A percentile compares a stretch with the other conserved stretches of the same genome.
These are phyloP conservation scores for Bubo bubo DNA, from an alignment of 2,113 vertebrate species.

Conservation along the genomic window DNA sequence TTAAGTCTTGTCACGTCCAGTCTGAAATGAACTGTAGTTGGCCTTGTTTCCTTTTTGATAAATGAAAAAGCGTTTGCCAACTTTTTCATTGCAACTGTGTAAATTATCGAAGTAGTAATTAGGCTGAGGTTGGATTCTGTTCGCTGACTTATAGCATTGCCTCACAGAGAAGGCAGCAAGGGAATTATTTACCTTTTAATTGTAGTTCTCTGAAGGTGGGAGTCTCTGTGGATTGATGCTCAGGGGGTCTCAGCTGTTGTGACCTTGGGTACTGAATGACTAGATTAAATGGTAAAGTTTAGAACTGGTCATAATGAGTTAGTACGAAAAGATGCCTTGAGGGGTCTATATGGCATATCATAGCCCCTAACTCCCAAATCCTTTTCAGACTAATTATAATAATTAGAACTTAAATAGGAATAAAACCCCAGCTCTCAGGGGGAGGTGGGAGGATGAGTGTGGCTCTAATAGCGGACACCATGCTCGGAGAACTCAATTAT, in stretches of 20 bases:
- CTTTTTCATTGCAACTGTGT: background rate
- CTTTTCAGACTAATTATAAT: constrained; percentile 62
- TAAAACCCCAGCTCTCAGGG: constrained; percentile 54
- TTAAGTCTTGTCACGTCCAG: background rate
- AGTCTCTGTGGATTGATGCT: constrained; percentile 53
- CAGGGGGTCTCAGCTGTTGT: constrained; percentile 43
- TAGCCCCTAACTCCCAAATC: constrained; percentile 71
- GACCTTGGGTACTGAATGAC: constrained; percentile 45
- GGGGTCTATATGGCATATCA: constrained; percentile 53
- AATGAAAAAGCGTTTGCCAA: background rate
- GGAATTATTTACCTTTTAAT: constrained; percentile 76
- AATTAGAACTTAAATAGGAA: constrained; percentile 64
- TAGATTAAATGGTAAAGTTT: constrained; percentile 46
- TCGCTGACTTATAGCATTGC: constrained; percentile 56
- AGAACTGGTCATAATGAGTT: constrained; percentile 57
- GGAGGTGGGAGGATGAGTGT: constrained; percentile 52
- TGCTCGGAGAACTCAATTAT: constrained; percentile 67
- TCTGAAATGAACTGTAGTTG: background rate
- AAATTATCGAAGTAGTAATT: constrained; percentile 34
- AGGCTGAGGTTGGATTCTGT: constrained; percentile 45
- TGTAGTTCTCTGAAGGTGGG: constrained; percentile 71
- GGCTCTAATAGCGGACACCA: constrained; percentile 59
- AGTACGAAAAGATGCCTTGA: constrained; percentile 28
- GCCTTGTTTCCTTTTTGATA: background rate
- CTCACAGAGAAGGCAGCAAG: constrained; percentile 57